Percentiles rank a stretch among this genome's conserved stretches.
phyloP scores from a whole-genome alignment of 2,113 vertebrate genomes.

The Tonatia bakeri region DNA sequence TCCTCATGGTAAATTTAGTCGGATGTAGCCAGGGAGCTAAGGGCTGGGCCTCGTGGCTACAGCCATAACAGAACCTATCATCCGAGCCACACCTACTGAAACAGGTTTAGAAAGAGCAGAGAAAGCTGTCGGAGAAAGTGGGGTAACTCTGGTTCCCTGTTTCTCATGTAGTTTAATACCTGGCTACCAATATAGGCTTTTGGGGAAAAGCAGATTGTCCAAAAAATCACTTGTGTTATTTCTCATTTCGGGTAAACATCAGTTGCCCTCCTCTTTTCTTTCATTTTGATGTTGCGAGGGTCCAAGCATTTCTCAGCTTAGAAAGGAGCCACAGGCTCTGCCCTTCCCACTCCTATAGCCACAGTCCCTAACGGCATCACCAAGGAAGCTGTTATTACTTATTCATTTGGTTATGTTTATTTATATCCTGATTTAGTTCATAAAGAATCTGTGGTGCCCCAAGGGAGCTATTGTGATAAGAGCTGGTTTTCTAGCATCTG shows the following conservation, averaged over 20 bases:
- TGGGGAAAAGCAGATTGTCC: not conserved
- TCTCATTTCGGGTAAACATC: not conserved
- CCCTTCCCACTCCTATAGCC: not conserved
- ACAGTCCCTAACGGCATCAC: not conserved
- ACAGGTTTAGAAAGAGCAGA: not conserved
- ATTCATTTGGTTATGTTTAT: conserved; percentile 34
- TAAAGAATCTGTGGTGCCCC: not conserved
- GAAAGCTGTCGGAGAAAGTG: not conserved
- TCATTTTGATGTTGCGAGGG: not conserved
- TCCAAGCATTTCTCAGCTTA: not conserved
- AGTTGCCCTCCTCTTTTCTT: not conserved
- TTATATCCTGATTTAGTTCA: not conserved
- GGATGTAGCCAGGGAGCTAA: not conserved
- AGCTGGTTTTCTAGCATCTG: not conserved
- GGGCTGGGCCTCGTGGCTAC: not conserved
- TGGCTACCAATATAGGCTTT: not conserved
- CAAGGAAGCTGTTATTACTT: conserved; percentile 38
- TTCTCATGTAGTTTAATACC: not conserved
- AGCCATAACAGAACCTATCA: not conserved
- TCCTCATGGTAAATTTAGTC: not conserved
- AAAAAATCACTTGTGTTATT: not conserved
- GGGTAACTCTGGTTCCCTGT: not conserved
- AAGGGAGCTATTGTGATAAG: not conserved
- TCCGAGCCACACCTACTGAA: not conserved
- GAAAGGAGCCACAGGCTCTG: not conserved